Conservation (phyloP, 2,888 invertebrate genomes). For the Chaetogeoica ovagalla region DNA sequence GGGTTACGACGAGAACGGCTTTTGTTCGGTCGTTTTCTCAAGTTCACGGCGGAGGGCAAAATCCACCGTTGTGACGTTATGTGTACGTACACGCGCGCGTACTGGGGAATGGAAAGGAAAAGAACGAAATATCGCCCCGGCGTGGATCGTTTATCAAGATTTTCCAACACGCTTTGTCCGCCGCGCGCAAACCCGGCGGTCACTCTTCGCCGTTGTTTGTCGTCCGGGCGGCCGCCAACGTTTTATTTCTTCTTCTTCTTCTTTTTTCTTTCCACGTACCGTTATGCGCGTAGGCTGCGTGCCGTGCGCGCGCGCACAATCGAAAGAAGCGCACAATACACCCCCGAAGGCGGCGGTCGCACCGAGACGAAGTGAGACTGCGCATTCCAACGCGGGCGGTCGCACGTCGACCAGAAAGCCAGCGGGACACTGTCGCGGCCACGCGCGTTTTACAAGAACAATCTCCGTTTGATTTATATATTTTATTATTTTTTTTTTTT, state of each 20-base stretch:
- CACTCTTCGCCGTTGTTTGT: constrained; percentile 5
- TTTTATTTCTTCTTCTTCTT: not conserved
- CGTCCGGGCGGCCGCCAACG: constrained; percentile 28
- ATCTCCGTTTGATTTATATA: too few species aligned
- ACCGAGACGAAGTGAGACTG: too few species aligned
- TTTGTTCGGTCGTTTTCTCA: too few species aligned
- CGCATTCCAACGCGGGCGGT: not conserved
- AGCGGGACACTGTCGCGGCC: too few species aligned
- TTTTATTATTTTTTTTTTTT: too few species aligned
- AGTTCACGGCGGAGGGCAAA: too few species aligned
- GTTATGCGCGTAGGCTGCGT: constrained; percentile 7
- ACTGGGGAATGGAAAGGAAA: not conserved
- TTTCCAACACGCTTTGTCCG: constrained; percentile 33
- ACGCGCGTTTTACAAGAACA: too few species aligned
- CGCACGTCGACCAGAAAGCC: too few species aligned
- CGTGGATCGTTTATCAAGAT: constrained; percentile 50
- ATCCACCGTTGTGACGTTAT: not conserved
- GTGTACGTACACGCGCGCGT: not conserved
- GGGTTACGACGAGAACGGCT: too few species aligned
- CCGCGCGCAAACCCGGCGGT: constrained; percentile 5
- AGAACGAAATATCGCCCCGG: constrained; percentile 28
- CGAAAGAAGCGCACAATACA: not conserved
- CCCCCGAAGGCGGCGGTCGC: not conserved
- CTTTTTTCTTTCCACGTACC: not conserved
- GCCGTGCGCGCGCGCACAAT: not conserved